phyloP scores from a whole-genome alignment of 1,140 invertebrate genomes.

The Pantala flavescens region DNA sequence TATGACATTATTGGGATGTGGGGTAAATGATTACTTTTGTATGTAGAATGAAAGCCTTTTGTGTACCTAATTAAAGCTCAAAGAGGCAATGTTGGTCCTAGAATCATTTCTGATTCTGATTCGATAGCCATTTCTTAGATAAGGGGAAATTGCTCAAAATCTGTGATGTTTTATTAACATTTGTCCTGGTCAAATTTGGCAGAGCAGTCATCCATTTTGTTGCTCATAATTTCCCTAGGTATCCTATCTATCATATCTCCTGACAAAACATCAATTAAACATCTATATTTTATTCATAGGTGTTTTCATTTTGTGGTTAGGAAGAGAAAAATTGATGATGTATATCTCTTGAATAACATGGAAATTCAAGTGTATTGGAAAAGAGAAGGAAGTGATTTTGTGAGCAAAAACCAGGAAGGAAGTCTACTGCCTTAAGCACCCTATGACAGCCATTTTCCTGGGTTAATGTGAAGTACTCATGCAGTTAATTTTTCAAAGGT shows the following conservation, averaged over 20 bases:
- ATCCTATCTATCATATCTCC: background rate
- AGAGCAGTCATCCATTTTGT: background rate
- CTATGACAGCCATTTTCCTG: no score
- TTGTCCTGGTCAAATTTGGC: slow-evolving; percentile 9
- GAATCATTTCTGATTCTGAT: background rate
- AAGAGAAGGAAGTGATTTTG: no score
- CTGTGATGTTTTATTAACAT: background rate
- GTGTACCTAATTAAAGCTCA: background rate
- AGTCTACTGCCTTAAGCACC: no score
- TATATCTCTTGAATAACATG: no score
- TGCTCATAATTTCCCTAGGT: background rate
- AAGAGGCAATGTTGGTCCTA: background rate
- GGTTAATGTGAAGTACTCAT: no score
- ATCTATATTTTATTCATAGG: background rate
- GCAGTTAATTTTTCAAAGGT: background rate
- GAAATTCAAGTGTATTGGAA: no score
- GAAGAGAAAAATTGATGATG: background rate
- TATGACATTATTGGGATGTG: background rate
- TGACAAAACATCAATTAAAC: background rate
- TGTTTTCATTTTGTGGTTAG: background rate
- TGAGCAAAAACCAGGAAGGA: no score
- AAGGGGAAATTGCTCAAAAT: background rate
- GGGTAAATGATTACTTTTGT: background rate
- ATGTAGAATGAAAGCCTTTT: background rate
- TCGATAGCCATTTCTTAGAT: background rate